phyloP scores from a whole-genome alignment of 2,113 vertebrate species.

The Pica pica region DNA sequence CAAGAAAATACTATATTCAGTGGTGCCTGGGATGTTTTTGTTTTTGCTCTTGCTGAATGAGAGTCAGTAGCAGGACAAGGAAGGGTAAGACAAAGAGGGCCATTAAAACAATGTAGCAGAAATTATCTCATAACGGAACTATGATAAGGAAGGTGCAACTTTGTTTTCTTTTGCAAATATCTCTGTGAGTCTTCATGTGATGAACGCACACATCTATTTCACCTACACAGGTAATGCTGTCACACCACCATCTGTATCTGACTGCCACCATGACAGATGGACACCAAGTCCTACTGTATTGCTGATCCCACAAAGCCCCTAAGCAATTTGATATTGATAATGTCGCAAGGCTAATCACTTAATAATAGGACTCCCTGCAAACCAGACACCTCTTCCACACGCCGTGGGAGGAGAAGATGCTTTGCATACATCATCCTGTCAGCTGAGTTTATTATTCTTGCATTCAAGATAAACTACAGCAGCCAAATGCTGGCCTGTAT shows the following conservation, averaged over 20 bases:
- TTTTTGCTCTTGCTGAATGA: not conserved
- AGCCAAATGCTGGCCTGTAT: constrained; percentile 71
- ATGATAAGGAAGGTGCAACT: fast-evolving
- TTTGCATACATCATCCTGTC: constrained; percentile 76
- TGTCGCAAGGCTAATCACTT: constrained; percentile 54
- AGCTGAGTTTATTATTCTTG: constrained; percentile 77
- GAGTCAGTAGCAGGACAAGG: not conserved
- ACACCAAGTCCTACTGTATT: not conserved
- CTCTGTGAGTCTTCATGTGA: not conserved
- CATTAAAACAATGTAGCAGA: not conserved
- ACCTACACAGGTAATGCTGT: not conserved
- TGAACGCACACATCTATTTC: not conserved
- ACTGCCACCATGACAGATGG: not conserved
- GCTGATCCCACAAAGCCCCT: constrained; percentile 28
- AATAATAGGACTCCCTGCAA: constrained; percentile 65
- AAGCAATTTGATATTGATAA: constrained; percentile 70
- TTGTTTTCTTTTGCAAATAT: not conserved
- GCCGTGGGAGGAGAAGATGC: constrained; percentile 62
- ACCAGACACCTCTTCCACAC: constrained; percentile 63
- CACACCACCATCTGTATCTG: not conserved
- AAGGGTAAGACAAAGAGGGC: not conserved
- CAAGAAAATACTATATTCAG: not conserved
- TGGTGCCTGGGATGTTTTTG: not conserved
- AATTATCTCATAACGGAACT: not conserved
- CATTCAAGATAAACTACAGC: constrained; percentile 73